Conservation (phyloP, 2,113 vertebrate genomes). For the Rhea pennata region DNA sequence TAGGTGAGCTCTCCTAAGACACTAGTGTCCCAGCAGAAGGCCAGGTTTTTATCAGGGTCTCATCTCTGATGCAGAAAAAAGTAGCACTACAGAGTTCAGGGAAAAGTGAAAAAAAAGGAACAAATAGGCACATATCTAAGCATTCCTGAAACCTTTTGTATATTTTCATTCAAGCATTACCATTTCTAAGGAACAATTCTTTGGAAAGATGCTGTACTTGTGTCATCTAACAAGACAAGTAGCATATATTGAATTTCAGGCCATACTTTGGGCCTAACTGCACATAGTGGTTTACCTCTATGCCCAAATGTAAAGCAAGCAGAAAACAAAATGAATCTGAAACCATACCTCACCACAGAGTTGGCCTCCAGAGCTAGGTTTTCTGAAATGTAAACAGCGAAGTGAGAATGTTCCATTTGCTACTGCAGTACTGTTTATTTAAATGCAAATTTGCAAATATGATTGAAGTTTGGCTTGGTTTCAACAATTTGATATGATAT, state of each 20-base stretch:
- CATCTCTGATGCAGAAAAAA: background rate
- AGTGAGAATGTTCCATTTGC: conserved; percentile 39
- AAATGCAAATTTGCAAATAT: conserved; percentile 41
- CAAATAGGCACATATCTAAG: background rate
- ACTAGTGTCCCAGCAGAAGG: background rate
- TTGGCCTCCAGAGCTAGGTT: background rate
- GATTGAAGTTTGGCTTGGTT: conserved; percentile 52
- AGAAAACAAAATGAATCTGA: conserved; percentile 1
- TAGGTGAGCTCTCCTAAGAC: background rate
- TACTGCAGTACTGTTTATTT: conserved; percentile 41
- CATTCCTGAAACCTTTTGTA: background rate
- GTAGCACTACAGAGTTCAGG: background rate
- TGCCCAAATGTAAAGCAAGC: background rate
- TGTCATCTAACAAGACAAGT: background rate
- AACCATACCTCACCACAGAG: background rate
- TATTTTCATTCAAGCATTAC: background rate
- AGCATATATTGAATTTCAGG: background rate
- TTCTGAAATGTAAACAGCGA: conserved; percentile 29
- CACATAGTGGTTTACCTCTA: background rate
- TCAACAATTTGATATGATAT: conserved; percentile 32
- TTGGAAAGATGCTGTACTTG: background rate
- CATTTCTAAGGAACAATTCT: background rate
- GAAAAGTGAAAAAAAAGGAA: background rate
- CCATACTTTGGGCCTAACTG: background rate
- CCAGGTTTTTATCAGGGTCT: background rate